Base-by-base conservation (phyloP, 2,113 vertebrate genomes). In the Cyanoderma ruficeps region DNA sequence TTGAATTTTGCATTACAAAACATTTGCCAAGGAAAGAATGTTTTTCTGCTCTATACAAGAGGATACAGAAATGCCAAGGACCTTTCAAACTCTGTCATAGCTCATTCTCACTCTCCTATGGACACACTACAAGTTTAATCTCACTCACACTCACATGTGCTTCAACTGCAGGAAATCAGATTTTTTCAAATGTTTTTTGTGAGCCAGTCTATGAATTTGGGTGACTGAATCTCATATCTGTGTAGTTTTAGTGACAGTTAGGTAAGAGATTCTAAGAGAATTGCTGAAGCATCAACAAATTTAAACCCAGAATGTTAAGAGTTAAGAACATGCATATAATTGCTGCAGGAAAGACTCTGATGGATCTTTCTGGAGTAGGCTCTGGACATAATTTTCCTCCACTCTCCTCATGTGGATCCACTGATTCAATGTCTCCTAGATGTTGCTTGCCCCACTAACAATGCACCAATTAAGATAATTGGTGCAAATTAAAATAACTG, bases 1-100 rank as follows among this genome's bases (percentile, higher is more conserved):
- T 24, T 63, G 39, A 78, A 57, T 92, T 89, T 94, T 92, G n/a
- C 78, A 85, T 78, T 68, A 64, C 12, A 46, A 67, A 88, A 63
- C 13, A 59, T 83, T 70, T 93, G 12, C 47, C 68, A 42, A 37
- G 21, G 65, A 46, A 83, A 39, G 22, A 79, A 76, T 84, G 25
- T 28, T 92, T 89, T 90, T 65, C 65, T 44, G 0, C 47, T 90
- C 31, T 74, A 35, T 46, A 18, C 21, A n/a, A 72, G 37, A 74
- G 27, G 39, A 67, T 27, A 79, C 12, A 59, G 44, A 78, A 93
- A 80, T 50, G 35, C 15, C 53, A 24, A 35, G 10, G 30, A 72
- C 35, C 25, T 74, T 76, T 16, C 22, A 63, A 59, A 65, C 44
- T 42, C n/a, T 64, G 21, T 17, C 52, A 53, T 67, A 82, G 28